Base-by-base conservation (phyloP, 2,113 vertebrate genomes). In the Proterorhinus semilunaris region DNA sequence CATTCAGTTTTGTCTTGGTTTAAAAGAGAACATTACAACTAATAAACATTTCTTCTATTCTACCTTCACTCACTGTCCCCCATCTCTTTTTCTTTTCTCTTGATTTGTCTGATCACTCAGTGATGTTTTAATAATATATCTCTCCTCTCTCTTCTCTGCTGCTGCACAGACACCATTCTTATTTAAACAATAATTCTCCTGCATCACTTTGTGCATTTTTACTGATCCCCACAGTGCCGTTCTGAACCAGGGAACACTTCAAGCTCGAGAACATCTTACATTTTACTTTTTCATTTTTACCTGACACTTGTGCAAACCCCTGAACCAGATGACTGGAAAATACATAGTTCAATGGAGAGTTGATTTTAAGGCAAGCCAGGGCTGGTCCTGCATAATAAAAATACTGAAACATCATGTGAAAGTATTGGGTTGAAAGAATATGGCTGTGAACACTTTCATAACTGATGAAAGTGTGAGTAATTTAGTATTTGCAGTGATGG, bases 221-320 rank as follows among this genome's bases (percentile, higher is more conserved):
- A 79, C 72, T 50, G n/a, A 61, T 78, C 88, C 81, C 81, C 75
- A 76, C 81, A 55, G 83, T 75, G 69, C 52, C 1, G 36, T 61
- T 57, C 65, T 46, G 79, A 78, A 70, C 36, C 72, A 72, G 75
- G 75, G 62, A 77, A 84, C 85, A 88, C 83, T 82, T 85, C 79
- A 85, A 87, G 80, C 3, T 76, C 2, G 21, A 7, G 67, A 13
- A 6, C 57, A 43, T 61, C 47, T 62, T 50, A 50, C 27, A 0
- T 58, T 58, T 58, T 58, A 17, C 47, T 44, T 86, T 4, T 50
- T 50, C 12, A 50, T 50, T 6, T 12, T 13, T 36, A 36, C 15
- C 49, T 50, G 12, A 15, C 10, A 13, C 11, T 50, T 12, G 10
- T 50, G 49, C 12, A 50, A 15, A 50, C 15, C 12, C 15, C 27